Conservation (phyloP, 2,888 invertebrate species). For the Melolontha melolontha region DNA sequence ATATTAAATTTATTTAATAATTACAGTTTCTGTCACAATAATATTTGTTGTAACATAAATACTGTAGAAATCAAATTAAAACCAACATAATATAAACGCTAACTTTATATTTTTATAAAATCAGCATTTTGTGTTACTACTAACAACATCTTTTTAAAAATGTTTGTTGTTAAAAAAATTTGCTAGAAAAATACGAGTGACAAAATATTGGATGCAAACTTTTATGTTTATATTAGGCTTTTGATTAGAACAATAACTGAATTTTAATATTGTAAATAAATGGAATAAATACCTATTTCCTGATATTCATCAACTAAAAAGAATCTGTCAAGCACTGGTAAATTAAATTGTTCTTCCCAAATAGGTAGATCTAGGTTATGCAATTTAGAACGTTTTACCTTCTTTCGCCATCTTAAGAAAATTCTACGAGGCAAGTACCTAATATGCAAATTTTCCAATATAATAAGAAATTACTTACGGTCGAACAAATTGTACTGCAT, state of each 20-base stretch:
- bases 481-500: background rate
- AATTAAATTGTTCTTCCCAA: constrained; percentile 62
- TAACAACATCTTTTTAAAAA: too few species aligned
- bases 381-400: background rate
- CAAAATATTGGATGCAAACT: too few species aligned
- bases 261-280: background rate
- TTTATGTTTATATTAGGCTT: too few species aligned
- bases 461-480: constrained; percentile 26
- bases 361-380: constrained; percentile 53
- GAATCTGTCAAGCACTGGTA: constrained; percentile 56
- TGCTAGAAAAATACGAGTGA: too few species aligned
- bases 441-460: background rate
- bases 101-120: too few species aligned
- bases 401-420: constrained; percentile 6
- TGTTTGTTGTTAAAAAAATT: too few species aligned
- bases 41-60: too few species aligned
- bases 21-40: too few species aligned
- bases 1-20: too few species aligned
- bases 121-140: too few species aligned
- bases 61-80: too few species aligned
- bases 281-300: constrained; percentile 57
- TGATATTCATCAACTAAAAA: constrained; percentile 59
- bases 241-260: background rate
- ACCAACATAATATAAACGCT: too few species aligned
- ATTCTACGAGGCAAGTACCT: background rate